Evolutionary conservation across 2,113 vertebrate genomes (phyloP).

Genomic region (Lophura nycthemera): DNA sequence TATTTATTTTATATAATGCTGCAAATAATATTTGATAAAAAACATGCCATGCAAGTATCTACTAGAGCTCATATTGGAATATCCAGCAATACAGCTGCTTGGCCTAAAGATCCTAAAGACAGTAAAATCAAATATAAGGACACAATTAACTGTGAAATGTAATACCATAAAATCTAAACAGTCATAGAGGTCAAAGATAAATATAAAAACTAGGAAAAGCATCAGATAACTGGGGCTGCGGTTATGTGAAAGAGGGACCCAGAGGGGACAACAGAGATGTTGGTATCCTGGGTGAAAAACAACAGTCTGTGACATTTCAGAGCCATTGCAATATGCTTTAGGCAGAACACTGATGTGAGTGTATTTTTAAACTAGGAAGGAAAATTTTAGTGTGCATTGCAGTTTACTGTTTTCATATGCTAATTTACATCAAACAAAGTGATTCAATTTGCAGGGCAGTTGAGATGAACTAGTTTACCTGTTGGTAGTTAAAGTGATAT

Average conservation of each 20-base stretch:
- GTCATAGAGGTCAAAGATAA: not conserved
- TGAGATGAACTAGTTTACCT: constrained; percentile 28
- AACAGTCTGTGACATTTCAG: constrained; percentile 45
- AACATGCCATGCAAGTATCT: accelerated
- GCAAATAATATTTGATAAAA: not conserved
- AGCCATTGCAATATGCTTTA: constrained; percentile 54
- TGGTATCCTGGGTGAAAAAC: constrained; percentile 54
- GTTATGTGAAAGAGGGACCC: not conserved
- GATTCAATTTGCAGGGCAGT: constrained; percentile 39
- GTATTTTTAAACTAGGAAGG: constrained; percentile 50
- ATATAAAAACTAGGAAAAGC: not conserved
- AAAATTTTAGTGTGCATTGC: constrained; percentile 31
- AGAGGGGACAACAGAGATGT: constrained; percentile 39
- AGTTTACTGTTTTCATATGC: constrained; percentile 61
- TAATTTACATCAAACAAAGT: constrained; percentile 52
- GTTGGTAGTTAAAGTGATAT: not conserved
- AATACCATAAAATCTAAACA: not conserved
- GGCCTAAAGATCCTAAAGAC: not conserved
- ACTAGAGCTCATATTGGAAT: not conserved
- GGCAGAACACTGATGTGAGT: not conserved
- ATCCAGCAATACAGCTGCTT: not conserved
- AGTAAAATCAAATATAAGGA: not conserved
- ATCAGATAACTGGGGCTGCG: constrained; percentile 33
- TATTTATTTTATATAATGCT: not conserved
- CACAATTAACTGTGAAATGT: not conserved